Conservation (phyloP, 2,797 vertebrate species). For the Notamacropus eugenii region DNA sequence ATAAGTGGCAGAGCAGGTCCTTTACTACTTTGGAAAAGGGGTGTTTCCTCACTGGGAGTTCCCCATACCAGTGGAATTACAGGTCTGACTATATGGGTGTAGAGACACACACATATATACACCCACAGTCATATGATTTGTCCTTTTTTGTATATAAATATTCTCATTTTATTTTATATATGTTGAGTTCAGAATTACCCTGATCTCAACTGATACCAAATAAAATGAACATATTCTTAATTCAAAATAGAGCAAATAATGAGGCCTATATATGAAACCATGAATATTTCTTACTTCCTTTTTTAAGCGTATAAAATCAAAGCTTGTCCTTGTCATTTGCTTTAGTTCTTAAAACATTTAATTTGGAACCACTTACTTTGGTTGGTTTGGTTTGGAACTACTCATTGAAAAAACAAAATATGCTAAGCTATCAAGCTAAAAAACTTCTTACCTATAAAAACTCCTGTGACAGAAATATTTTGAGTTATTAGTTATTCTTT, state of each 20-base stretch:
- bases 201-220: background rate
- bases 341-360: background rate
- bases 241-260: background rate
- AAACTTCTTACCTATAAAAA: background rate
- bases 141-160: background rate
- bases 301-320: background rate
- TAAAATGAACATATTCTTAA: background rate
- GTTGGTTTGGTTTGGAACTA: background rate
- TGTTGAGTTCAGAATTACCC: background rate
- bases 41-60: background rate
- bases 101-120: background rate
- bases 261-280: background rate
- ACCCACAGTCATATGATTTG: background rate
- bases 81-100: background rate
- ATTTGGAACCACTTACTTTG: background rate
- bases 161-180: background rate
- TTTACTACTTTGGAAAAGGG: background rate
- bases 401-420: constrained; percentile 12
- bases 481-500: constrained; percentile 8
- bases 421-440: background rate
- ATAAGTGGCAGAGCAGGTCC: background rate
- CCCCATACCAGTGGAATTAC: background rate
- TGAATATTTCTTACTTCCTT: background rate
- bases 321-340: background rate
- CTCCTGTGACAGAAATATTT: background rate